A percentile compares a stretch with the other conserved stretches of the same genome.
Conservation (phyloP, 2,888 invertebrate species). For the Ligdia adustata region DNA sequence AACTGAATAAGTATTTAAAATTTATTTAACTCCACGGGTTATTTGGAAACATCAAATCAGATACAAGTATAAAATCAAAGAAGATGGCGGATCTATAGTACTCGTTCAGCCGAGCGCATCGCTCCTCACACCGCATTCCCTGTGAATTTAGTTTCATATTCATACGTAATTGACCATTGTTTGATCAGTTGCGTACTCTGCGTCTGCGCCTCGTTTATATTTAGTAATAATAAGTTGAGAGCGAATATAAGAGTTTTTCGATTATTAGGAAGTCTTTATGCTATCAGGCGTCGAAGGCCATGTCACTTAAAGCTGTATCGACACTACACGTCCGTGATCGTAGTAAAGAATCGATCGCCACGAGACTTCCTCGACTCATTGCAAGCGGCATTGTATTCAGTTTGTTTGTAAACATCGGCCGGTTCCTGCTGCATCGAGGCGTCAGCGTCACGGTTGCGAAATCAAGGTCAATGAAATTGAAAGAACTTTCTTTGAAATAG, state of each 20-base stretch:
- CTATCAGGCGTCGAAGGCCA: conserved; percentile 29
- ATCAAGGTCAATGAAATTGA: conserved; percentile 71
- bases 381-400: conserved; percentile 33
- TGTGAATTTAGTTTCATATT: conserved; percentile 34
- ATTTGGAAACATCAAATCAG: conserved; percentile 23
- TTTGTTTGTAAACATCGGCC: conserved; percentile 62
- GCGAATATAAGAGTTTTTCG: conserved; percentile 15
- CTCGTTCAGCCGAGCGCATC: conserved; percentile 36
- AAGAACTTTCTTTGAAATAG: conserved; percentile 62
- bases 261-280: conserved; percentile 28
- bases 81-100: conserved; percentile 30
- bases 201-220: conserved; percentile 15
- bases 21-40: not conserved
- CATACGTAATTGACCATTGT: conserved; percentile 34
- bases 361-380: conserved; percentile 25
- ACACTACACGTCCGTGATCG: conserved; percentile 28
- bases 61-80: conserved; percentile 19
- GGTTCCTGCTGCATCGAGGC: conserved; percentile 43
- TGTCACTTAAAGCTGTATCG: conserved; percentile 8
- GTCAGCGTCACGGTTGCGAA: conserved; percentile 59
- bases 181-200: conserved; percentile 28
- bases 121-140: conserved; percentile 39
- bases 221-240: conserved; percentile 16
- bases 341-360: conserved; percentile 19
- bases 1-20: too few species aligned